Percentiles rank a stretch among this genome's conserved stretches.
Conservation (phyloP, 2,797 vertebrate genomes). For the Chelonia mydas region DNA sequence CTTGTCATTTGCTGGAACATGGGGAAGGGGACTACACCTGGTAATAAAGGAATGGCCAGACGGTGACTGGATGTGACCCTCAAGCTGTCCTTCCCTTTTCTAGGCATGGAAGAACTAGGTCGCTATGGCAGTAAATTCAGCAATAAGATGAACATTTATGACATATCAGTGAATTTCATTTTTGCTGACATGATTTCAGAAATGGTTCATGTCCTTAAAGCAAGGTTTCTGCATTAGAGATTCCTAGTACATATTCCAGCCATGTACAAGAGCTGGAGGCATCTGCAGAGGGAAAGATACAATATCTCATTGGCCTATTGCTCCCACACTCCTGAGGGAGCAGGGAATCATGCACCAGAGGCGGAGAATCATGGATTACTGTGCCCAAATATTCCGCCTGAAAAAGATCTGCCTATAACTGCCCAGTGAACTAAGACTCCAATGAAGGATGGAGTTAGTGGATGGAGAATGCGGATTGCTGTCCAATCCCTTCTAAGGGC, state of each 20-base stretch:
- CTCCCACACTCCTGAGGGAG: background rate
- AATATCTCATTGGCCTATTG: background rate
- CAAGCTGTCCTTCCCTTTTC: background rate
- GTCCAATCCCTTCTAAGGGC: background rate
- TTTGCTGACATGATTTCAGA: conserved; percentile 25
- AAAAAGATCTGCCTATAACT: background rate
- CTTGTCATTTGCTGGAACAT: conserved; percentile 28
- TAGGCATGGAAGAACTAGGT: background rate
- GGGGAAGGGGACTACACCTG: background rate
- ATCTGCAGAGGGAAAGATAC: background rate
- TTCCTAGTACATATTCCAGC: conserved; percentile 9
- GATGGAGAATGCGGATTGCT: background rate
- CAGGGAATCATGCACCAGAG: background rate
- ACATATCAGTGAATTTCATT: background rate
- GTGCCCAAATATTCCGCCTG: conserved; percentile 7
- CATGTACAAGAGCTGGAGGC: background rate
- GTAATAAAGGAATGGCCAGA: background rate
- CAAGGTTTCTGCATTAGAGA: conserved; percentile 22
- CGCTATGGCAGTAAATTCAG: background rate
- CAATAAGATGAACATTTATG: conserved; percentile 14
- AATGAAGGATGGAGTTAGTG: background rate
- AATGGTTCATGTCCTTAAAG: conserved; percentile 45
- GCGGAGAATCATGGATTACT: background rate
- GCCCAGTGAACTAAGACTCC: background rate
- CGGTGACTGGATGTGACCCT: background rate